Base-by-base conservation (phyloP, 2,797 vertebrate genomes). In the Sardinella longiceps region DNA sequence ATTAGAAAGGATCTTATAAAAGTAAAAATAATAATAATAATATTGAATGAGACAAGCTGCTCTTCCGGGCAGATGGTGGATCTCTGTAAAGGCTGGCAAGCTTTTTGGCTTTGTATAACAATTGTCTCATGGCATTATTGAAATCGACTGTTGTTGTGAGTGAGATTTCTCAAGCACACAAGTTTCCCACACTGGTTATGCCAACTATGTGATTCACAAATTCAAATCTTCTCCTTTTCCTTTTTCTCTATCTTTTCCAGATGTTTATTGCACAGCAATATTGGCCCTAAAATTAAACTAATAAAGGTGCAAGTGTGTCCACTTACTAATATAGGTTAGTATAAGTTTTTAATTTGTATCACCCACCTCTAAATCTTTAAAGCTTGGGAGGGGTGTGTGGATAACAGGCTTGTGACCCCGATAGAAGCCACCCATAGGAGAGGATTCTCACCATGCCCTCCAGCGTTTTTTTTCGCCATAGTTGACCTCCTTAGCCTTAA, bases 381-480 rank as follows among this genome's bases (percentile, higher is more conserved):
- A 39, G 60, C 25, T 63, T 63, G 25, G 5, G 30, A 77, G 48
- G n/a, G 63, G 48, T 30, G 33, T 30, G 51, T 45, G 25, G 46
- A 84, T 58, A 74, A 74, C 70, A 70, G 66, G 45, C 39, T 28
- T 28, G 45, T 37, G 58, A 83, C 80, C 82, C 82, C 56, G 43
- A 53, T 51, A 74, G 70, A 50, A 83, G 11, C 43, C 56, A 86
- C 14, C 81, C 77, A 5, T 25, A 83, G 81, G 70, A 80, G 81
- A 25, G 12, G 39, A 74, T 39, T 80, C 48, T 28, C 50, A 81
- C 45, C 56, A 2, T 74, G 83, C 60, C 77, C 83, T 51, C 66
- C 50, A 85, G 83, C 74, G 20, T 63, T 53, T 80, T 85, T 85
- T 74, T 87, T 83, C 80, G n/a, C n/a, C n/a, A 86, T 53, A 9